Evolutionary conservation across 1,140 invertebrate genomes (phyloP).

Genomic region (Cotesia glomerata): DNA sequence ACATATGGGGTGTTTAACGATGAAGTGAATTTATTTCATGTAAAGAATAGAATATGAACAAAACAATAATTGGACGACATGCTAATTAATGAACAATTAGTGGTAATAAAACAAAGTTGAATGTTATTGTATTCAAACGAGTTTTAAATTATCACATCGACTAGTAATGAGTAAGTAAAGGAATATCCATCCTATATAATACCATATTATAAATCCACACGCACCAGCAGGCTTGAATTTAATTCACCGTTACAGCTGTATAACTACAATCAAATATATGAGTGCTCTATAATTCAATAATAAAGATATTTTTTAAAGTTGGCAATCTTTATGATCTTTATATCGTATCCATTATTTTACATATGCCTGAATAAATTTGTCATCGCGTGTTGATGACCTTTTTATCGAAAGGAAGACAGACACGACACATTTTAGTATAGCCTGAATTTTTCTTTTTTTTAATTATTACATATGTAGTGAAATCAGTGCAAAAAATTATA

Average conservation of each 20-base stretch:
- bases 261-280: too few relatives aligned
- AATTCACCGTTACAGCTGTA: slow-evolving; percentile 18
- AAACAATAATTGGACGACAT: too few relatives aligned
- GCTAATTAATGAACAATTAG: too few relatives aligned
- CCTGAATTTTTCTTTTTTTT: neutral
- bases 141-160: slow-evolving; percentile 19
- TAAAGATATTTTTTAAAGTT: neutral
- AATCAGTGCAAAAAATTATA: neutral
- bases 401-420: too few relatives aligned
- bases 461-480: neutral
- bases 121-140: slow-evolving; percentile 10
- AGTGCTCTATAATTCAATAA: neutral
- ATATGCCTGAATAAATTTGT: too few relatives aligned
- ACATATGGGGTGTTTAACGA: too few relatives aligned
- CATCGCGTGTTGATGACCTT: too few relatives aligned
- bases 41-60: neutral
- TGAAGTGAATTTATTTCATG: too few relatives aligned
- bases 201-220: neutral
- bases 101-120: neutral
- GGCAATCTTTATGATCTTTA: too few relatives aligned
- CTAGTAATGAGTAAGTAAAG: too few relatives aligned
- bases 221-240: slow-evolving; percentile 13
- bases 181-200: neutral
- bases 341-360: too few relatives aligned
- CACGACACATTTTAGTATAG: too few relatives aligned